These are phyloP conservation scores for Octopus bimaculoides DNA, from an alignment of 1,140 invertebrate species.

Conservation along the genomic window DNA sequence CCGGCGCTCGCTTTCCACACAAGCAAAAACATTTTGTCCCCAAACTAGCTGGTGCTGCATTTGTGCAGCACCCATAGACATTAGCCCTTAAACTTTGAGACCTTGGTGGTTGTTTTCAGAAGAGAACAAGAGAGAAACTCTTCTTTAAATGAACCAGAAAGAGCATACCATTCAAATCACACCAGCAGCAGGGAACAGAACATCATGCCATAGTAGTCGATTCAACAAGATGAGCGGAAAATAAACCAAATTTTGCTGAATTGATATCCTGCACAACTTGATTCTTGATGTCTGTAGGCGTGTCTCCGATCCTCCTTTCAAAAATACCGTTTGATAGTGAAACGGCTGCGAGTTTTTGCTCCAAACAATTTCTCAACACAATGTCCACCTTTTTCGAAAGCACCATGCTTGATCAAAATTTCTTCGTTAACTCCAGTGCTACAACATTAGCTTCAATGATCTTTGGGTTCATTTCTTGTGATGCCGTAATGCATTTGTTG, in stretches of 20 bases:
- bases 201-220: neutral
- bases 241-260: neutral
- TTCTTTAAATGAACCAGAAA: conserved; percentile 1
- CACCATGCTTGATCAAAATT: neutral
- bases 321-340: conserved; percentile 4
- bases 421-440: conserved; percentile 3
- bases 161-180: neutral
- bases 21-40: neutral
- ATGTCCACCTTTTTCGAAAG: conserved; percentile 1
- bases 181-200: conserved; percentile 2
- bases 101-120: conserved; percentile 4
- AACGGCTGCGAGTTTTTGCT: neutral
- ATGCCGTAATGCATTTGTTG: neutral
- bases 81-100: neutral
- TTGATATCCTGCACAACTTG: conserved; percentile 4
- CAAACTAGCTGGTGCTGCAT: neutral
- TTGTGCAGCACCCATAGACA: conserved; percentile 6
- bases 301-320: neutral
- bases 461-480: conserved; percentile 3
- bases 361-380: conserved; percentile 1
- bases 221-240: neutral
- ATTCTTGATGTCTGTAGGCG: conserved; percentile 1
- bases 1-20: conserved; percentile 2
- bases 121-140: conserved; percentile 7
- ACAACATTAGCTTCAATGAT: conserved; percentile 4